Evolutionary conservation across 2,888 invertebrate species (phyloP), one percentile per base, ranked within the genome.

Genomic region (Smittia sp.): DNA sequence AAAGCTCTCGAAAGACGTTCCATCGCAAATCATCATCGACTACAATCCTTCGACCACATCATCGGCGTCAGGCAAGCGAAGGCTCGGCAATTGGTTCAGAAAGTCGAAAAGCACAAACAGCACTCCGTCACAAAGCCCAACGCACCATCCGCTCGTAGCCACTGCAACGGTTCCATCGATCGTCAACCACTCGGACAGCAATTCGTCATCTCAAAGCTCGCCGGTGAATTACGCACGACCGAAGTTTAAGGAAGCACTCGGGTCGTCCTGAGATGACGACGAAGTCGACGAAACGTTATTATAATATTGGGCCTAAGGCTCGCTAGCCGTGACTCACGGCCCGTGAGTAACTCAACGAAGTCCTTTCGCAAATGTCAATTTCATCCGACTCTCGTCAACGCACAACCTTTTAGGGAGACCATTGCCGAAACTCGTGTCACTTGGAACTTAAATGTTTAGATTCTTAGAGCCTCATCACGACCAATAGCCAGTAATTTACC

Each of bases 71-170:
- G 65, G 65, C 46, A 39, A 82, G n/a, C 79, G 81, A 7, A 79
- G 80, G 46, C 78, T 82, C 54, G 82, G 82, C 39, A 82, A 80
- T 76, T 82, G 82, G 82, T 82, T 82, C 75, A 80, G 82, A 24
- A 82, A 82, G 73, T 80, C 82, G 39, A 82, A 82, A 76, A 82
- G 81, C 75, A 80, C 79, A 22, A 81, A 81, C 75, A 81, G 81
- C 69, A 82, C 82, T 25, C 82, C 82, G 6, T 82, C 81, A 76
- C 82, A 82, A 74, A 82, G 82, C 58, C 82, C 82, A 20, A 82
- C 82, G 38, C 82, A 82, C 75, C 81, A 81, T 75, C 78, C 80
- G n/a, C 20, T 67, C 41, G 46, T 66, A 24, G 24, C 75, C n/a
- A 75, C 74, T 7, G 39, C 72, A 7, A 54, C 70, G 22, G 63